These are phyloP conservation scores for Drosophila tsacasi DNA, from an alignment of 1,140 invertebrate genomes.

Conservation along the genomic window DNA sequence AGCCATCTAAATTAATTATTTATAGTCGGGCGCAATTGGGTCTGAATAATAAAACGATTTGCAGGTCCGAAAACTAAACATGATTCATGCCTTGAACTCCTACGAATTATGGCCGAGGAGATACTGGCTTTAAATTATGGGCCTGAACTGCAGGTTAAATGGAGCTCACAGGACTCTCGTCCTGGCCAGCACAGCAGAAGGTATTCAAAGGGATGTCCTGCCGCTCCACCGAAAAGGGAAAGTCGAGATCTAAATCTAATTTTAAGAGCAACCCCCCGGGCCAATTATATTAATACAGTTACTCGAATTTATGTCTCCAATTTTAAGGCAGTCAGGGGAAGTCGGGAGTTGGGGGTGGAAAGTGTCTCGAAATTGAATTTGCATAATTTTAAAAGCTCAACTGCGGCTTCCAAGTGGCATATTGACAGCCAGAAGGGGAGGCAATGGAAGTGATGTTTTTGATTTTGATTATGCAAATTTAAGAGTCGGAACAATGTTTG, in stretches of 20 bases:
- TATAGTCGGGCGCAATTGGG: slow-evolving; percentile 76
- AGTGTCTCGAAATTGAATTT: slow-evolving; percentile 83
- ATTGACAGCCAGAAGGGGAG: slow-evolving; percentile 58
- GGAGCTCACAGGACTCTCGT: slow-evolving; percentile 29
- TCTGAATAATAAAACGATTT: slow-evolving; percentile 81
- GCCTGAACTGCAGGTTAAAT: slow-evolving; percentile 35
- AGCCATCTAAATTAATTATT: slow-evolving; percentile 81
- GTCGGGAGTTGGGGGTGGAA: slow-evolving; percentile 7
- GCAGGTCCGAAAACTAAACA: slow-evolving; percentile 67
- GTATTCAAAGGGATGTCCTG: slow-evolving; percentile 24
- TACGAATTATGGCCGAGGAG: slow-evolving; percentile 58
- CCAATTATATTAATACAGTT: slow-evolving; percentile 83
- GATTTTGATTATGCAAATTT: slow-evolving; percentile 85
- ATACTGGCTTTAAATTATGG: slow-evolving; percentile 72
- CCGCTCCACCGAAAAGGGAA: slow-evolving; percentile 2
- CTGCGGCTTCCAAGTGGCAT: slow-evolving; percentile 80
- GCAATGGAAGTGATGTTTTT: slow-evolving; percentile 80
- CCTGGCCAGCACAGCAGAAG: slow-evolving; percentile 34
- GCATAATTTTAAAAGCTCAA: slow-evolving; percentile 82
- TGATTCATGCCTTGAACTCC: slow-evolving; percentile 58
- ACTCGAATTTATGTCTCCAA: slow-evolving; percentile 75
- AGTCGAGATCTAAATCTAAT: slow-evolving; percentile 67
- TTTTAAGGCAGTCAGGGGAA: slow-evolving; percentile 25
- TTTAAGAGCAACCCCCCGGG: slow-evolving; percentile 70
- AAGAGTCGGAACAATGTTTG: slow-evolving; percentile 82